phyloP scores from a whole-genome alignment of 1,140 invertebrate genomes.

The Tetramorium parvispinum region DNA sequence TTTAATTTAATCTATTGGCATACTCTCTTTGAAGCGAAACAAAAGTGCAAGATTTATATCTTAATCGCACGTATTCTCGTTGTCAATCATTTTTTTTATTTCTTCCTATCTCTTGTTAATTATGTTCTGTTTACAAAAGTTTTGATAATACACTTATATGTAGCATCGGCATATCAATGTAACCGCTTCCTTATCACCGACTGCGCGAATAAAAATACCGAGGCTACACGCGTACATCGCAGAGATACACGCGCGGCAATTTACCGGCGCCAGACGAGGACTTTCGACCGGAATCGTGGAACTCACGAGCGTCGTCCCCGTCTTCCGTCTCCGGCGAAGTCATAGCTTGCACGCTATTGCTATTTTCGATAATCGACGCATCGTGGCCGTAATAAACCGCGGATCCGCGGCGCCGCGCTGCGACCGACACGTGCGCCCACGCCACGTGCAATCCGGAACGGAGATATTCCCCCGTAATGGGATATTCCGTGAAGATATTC shows the following conservation, averaged over 20 bases:
- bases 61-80: background rate
- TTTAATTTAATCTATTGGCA: background rate
- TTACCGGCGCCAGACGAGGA: conserved; percentile 47
- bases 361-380: conserved; percentile 55
- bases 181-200: background rate
- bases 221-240: background rate
- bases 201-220: background rate
- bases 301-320: background rate
- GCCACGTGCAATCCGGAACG: background rate
- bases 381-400: conserved; percentile 24
- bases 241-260: background rate
- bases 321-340: conserved; percentile 16
- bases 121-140: background rate
- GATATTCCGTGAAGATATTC: background rate
- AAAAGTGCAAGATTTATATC: background rate
- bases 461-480: background rate
- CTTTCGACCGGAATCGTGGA: conserved; percentile 2
- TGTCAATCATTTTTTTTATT: background rate
- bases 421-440: background rate
- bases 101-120: background rate
- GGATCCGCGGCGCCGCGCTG: conserved; percentile 6
- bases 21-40: background rate
- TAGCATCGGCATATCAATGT: background rate
- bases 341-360: conserved; percentile 13
- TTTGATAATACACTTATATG: background rate